Evolutionary conservation across 2,888 invertebrate species (phyloP), one percentile per base, ranked within the genome.

Genomic region (Nymphalis c-album): DNA sequence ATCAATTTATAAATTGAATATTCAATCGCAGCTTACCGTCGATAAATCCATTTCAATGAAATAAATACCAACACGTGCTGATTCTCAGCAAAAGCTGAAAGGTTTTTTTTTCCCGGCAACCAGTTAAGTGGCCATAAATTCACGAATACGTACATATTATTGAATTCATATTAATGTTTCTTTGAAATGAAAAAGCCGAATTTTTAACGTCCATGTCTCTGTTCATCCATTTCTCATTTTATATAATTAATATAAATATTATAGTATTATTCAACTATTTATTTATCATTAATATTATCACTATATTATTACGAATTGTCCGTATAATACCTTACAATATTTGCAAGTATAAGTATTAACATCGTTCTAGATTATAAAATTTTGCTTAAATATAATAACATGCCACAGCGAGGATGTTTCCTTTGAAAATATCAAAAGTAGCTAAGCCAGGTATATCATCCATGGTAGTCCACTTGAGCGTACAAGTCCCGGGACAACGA

Each of bases 391-490:
- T 16, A 22, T 51, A 61, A 61, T 51, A 62, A 53, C 40, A 40
- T 22, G 22, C 51, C 51, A 35, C 53, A 26, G 17, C 53, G 51
- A 62, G 53, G 62, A 62, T 53, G 62, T 40, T 16, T 51, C 48
- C 40, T 53, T 26, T 48, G 62, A 51, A 45, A 35, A 16, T 26
- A 51, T 45, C 26, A 50, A 51, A 62, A 53, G 20, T 51, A 51
- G 51, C 51, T 45, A 31, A 55, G 53, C 53, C 62, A 51, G 51
- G 62, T 62, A 53, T 62, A 51, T 50, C 53, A 40, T 22, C 40
- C 20, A 20, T 20, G 35, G 51, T 45, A 51, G 31, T 53, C 53
- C 45, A 62, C 40, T 53, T 51, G 17, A 40, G 62, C 26, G 17
- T 26, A 45, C 16, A 53, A 50, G 45, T 51, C 35, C 61, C 5